These are phyloP conservation scores for Rhabdomys dilectus DNA, from an alignment of 2,113 vertebrate species.

Conservation along the genomic window DNA sequence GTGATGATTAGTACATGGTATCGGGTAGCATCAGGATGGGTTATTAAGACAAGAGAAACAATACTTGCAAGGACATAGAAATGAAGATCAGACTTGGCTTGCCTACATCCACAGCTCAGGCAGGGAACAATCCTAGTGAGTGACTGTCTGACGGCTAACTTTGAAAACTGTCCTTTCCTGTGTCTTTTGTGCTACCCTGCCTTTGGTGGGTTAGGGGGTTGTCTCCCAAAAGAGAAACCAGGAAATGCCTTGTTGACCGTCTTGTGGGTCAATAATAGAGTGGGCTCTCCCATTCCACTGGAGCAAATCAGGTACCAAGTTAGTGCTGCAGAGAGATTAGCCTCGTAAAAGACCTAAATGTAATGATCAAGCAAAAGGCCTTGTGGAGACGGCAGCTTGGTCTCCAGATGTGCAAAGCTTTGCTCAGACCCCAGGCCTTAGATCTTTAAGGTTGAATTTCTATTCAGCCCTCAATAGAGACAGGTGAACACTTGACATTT, in stretches of 20 bases:
- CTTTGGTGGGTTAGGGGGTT: background rate
- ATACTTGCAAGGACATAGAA: background rate
- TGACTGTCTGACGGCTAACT: background rate
- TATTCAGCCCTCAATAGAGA: conserved; percentile 60
- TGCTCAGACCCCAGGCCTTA: conserved; percentile 72
- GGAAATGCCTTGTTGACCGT: background rate
- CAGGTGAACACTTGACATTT: conserved; percentile 87
- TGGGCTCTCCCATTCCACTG: background rate
- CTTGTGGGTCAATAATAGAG: background rate
- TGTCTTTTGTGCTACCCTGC: background rate
- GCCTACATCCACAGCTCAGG: accelerated
- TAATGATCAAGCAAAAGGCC: background rate
- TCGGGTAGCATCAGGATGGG: background rate
- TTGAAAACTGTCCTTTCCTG: background rate
- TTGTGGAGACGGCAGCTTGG: background rate
- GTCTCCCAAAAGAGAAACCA: background rate
- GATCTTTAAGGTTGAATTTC: conserved; percentile 78
- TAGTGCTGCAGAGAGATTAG: background rate
- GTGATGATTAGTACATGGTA: background rate
- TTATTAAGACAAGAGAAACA: background rate
- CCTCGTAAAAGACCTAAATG: background rate
- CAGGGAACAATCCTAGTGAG: background rate
- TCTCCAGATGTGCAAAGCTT: background rate
- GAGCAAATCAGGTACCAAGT: background rate
- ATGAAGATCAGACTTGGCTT: background rate